Evolutionary conservation across 2,113 vertebrate genomes (phyloP), one percentile per base, ranked within the genome.

Genomic region (Leucopsar rothschildi): DNA sequence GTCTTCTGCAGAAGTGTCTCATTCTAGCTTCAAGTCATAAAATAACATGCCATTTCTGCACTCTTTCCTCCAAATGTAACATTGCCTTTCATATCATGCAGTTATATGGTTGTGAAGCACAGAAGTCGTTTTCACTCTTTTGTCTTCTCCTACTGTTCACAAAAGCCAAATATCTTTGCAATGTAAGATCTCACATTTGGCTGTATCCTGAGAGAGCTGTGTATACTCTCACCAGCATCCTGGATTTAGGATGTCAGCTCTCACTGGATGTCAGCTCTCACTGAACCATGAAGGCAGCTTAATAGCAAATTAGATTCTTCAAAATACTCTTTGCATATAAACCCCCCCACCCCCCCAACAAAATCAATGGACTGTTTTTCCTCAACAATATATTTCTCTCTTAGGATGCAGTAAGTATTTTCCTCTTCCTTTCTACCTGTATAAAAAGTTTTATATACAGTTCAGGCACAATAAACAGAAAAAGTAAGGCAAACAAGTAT

Each of bases 321-420:
- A 86, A 86, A 92, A 82, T 59, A 18, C 6, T 29, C 12, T 81
- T 93, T 89, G 35, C 69, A 60, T 85, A 69, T 66, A 88, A 82
- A 42, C 42, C 6, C 3, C 1, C 1, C 4, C 3, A 39, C 6
- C 3, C 1, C 1, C 4, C 3, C 21, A 21, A 19, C 13, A 42
- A 45, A 93, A 83, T 27, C 33, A 86, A 86, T 21, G 27, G 64
- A 27, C 31, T 75, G 53, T 31, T 84, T 88, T 88, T 70, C 22
- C 40, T 71, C 59, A 73, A 55, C 47, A 64, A 79, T 27, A 2
- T 55, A 71, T 90, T 85, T 92, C 42, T 75, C 49, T 61, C 31
- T 72, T 23, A 47, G 35, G 37, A 77, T 76, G 31, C 17, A 75
- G 7, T 45, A 93, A 68, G 24, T 42, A 69, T 25, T 73, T 15